Evolutionary conservation across 1,140 invertebrate genomes (phyloP), one percentile per base, ranked within the genome.

Genomic region (Drosophila arawakana): DNA sequence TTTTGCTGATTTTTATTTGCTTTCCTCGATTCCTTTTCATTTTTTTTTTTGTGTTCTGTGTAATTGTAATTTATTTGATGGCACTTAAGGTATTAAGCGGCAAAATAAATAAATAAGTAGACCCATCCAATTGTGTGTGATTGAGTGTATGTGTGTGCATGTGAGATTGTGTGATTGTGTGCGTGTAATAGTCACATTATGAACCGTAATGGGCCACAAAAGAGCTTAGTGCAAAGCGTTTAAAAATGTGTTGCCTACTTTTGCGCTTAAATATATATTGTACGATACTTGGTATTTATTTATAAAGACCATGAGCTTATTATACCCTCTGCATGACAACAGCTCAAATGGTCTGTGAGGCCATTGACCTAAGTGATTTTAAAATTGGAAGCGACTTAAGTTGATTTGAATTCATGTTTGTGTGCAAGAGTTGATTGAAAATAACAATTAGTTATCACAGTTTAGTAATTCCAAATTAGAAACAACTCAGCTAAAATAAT

Each of bases 31-130:
- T 60, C 35, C 67, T 25, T 65, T 39, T 46, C 25, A 25, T 4
- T 35, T 35, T 57, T 15, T 15, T 15, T 21, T 21, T 21, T 21
- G 18, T 21, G 18, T 63, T 65, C 34, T 61, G 61, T 68, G 68
- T 73, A 72, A 74, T 78, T 81, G 75, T 67, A 75, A 85, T 76
- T 81, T 72, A 75, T 71, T 75, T 73, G 70, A 46, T 59, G 35
- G 15, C 78, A 79, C 72, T 76, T 73, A 70, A 85, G 76, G 60
- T 70, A 76, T 85, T 85, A 79, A 76, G 18, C 70, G 78, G 49
- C 47, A 71, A 68, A 78, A 80, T 62, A 76, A 84, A 84, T 73
- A 76, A 83, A 80, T 84, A 76, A 69, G 47, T 21, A 7, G 11
- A 52, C 44, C 37, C 21, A 39, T 13, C 39, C 39, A 55, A 55